A percentile compares a stretch with the other conserved stretches of the same genome.
Conservation (phyloP, 2,797 vertebrate genomes). For the Acrossocheilus wenchowensis region DNA sequence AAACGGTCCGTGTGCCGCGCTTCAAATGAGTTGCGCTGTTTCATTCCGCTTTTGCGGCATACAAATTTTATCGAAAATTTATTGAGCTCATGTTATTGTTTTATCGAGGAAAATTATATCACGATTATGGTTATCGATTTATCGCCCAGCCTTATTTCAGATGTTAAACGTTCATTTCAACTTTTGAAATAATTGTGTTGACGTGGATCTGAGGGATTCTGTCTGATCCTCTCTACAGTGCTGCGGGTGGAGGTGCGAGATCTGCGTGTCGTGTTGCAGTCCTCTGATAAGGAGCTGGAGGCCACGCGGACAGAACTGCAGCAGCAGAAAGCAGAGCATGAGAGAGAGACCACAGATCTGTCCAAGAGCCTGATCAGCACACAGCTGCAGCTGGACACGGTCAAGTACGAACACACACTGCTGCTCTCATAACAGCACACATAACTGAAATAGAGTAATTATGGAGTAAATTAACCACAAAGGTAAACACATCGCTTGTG, state of each 20-base stretch:
- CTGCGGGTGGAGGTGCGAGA: conserved; percentile 88
- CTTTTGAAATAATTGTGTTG: too few species aligned
- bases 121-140: too few species aligned
- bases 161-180: too few species aligned
- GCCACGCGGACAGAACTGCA: conserved; percentile 78
- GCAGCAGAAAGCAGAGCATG: conserved; percentile 77
- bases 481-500: not conserved
- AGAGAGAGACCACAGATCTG: conserved; percentile 82
- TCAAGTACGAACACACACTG: conserved; percentile 80
- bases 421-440: not conserved
- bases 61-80: too few species aligned
- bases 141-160: too few species aligned
- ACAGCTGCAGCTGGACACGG: conserved; percentile 88
- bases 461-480: not conserved
- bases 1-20: too few species aligned
- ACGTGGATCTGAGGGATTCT: not conserved
- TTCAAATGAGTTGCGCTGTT: too few species aligned
- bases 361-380: conserved; percentile 85
- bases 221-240: conserved; percentile 74
- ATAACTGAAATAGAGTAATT: not conserved
- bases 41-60: too few species aligned
- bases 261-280: conserved; percentile 89
- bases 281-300: conserved; percentile 90
- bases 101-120: too few species aligned
- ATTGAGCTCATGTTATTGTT: too few species aligned